Percentiles rank a stretch among this genome's conserved stretches.
Evolutionary conservation across 1,140 invertebrate genomes (phyloP).

Genomic region (Amphibalanus amphitrite): DNA sequence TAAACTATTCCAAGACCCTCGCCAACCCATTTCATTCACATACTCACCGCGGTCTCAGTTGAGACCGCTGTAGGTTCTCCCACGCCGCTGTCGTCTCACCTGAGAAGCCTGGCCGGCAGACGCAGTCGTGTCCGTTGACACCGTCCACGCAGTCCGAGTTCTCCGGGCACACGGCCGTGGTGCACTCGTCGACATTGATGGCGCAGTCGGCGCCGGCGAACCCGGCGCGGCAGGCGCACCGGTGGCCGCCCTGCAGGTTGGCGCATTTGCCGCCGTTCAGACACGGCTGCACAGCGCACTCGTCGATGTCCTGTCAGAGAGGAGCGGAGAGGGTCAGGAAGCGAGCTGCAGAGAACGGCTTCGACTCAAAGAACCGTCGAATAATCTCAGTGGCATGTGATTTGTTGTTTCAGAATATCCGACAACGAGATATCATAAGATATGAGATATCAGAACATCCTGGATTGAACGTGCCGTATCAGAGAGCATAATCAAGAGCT

Average conservation of each 20-base stretch:
- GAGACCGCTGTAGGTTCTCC: too few relatives aligned
- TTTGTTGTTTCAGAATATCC: too few relatives aligned
- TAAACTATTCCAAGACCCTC: too few relatives aligned
- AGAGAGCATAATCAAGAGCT: too few relatives aligned
- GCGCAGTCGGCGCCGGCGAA: conserved; percentile 26
- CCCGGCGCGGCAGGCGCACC: conserved; percentile 28
- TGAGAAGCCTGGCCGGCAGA: conserved; percentile 19
- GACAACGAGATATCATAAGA: too few relatives aligned
- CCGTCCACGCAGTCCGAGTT: conserved; percentile 21
- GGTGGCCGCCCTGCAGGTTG: conserved; percentile 60
- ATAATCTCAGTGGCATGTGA: too few relatives aligned
- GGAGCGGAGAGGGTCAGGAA: conserved; percentile 65
- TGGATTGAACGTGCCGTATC: too few relatives aligned
- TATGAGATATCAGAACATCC: too few relatives aligned
- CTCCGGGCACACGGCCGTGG: conserved; percentile 19
- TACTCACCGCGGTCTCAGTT: too few relatives aligned
- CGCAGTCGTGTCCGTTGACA: conserved; percentile 20
- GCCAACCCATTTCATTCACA: too few relatives aligned
- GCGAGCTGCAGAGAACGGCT: conserved; percentile 58
- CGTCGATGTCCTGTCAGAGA: conserved; percentile 59
- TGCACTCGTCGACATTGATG: conserved; percentile 23
- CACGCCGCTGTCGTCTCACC: conserved; percentile 12
- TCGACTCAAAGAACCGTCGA: too few relatives aligned
- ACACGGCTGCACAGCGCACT: conserved; percentile 37
- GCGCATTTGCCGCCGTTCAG: conserved; percentile 41